These are phyloP conservation scores for Strix occidentalis DNA, from an alignment of 2,797 vertebrate genomes.

Conservation along the genomic window DNA sequence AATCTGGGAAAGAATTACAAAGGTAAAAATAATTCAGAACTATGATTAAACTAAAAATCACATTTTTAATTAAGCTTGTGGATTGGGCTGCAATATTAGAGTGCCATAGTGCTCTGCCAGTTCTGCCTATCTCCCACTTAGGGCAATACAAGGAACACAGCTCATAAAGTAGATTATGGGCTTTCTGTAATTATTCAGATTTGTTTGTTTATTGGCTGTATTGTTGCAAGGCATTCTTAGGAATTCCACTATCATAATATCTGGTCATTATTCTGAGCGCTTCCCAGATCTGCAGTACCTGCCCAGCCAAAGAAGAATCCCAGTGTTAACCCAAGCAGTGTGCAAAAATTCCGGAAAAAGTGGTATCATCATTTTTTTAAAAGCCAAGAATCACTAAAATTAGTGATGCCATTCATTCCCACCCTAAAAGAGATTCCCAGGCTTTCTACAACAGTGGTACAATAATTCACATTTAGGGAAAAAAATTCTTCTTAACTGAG, in stretches of 20 bases:
- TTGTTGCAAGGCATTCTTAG: background rate
- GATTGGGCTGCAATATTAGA: background rate
- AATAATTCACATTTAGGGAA: background rate
- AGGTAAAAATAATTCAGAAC: background rate
- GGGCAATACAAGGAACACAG: background rate
- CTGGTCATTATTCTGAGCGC: background rate
- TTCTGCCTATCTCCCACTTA: background rate
- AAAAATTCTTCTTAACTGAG: background rate
- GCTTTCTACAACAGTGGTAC: background rate
- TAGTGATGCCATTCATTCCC: background rate
- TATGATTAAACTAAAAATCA: background rate
- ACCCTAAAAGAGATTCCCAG: background rate
- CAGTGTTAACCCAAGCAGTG: background rate
- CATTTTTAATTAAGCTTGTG: background rate
- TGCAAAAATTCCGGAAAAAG: background rate
- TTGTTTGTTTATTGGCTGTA: background rate
- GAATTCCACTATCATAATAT: background rate
- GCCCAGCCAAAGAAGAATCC: background rate
- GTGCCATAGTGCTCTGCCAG: background rate
- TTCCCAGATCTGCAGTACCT: background rate
- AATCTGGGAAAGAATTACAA: background rate
- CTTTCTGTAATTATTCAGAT: background rate
- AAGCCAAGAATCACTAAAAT: background rate
- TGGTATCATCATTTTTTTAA: background rate
- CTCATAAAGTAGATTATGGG: background rate